A percentile compares a stretch with the other conserved stretches of the same genome.
These are phyloP conservation scores for Rissa tridactyla DNA, from an alignment of 2,113 vertebrate genomes.

Conservation along the genomic window DNA sequence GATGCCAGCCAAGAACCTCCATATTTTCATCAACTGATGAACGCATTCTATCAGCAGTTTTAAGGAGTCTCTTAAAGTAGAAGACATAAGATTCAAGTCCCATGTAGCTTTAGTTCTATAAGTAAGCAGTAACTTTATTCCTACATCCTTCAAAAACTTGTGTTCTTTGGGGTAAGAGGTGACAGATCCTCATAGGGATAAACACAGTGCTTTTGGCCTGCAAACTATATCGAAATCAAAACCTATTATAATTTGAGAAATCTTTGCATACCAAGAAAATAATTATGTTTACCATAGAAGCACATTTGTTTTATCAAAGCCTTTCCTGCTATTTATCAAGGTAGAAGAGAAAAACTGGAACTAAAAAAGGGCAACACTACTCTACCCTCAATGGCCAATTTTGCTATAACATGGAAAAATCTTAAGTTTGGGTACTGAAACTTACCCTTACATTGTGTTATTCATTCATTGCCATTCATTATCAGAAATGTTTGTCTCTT, in stretches of 20 bases:
- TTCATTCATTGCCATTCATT: not conserved
- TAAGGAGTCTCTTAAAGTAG: not conserved
- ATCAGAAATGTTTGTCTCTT: not conserved
- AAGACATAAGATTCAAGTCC: not conserved
- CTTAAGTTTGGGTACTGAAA: not conserved
- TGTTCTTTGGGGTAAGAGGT: not conserved
- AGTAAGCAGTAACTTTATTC: not conserved
- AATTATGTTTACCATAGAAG: not conserved
- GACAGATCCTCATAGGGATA: not conserved
- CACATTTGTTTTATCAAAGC: not conserved
- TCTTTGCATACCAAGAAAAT: not conserved
- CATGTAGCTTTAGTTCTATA: not conserved
- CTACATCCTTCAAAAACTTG: not conserved
- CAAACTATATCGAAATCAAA: not conserved
- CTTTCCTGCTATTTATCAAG: not conserved
- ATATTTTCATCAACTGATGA: not conserved
- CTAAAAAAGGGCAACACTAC: not conserved
- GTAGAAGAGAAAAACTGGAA: not conserved
- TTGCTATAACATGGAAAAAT: not conserved
- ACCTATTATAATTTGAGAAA: not conserved
- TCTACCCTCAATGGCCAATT: not conserved
- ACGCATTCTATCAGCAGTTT: not conserved
- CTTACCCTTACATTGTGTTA: not conserved
- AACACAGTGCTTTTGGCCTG: not conserved
- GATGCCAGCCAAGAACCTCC: not conserved